Base-by-base conservation (phyloP, 2,888 invertebrate genomes). In the Metallyticus violacea region DNA sequence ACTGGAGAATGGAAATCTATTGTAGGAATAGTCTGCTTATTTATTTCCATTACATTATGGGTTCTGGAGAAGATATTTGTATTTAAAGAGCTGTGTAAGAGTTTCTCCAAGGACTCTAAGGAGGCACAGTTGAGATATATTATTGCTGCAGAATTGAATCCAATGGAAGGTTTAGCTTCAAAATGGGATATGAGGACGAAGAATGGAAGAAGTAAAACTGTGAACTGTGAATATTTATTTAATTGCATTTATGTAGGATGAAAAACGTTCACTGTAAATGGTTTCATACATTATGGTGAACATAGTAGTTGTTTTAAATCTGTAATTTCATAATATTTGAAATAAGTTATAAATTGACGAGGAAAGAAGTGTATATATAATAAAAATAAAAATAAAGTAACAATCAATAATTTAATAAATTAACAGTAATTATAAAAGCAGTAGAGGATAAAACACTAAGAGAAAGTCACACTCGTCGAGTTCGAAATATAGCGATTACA, bases 111-210 rank as follows among this genome's bases (percentile, higher is more conserved):
- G n/a, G 97, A 97, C 89, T 92, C 92, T 88, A 95, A 95, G 91
- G 94, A 96, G 91, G 96, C 96, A 0, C 96, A 97, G 90, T 92
- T 98, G 89, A 94, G 96, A 91, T 94, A 96, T 85, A 96, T 97
- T 94, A 92, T 97, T 89, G 95, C 95, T 90, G 92, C 97, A 86
- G 94, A 96, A 90, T 92, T 95, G 25, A 96, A 97, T 91, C 97
- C 97, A 0, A 92, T 99, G 77, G 93, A 94, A 80, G 99, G 99
- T 0, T 91, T 97, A 27, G 91, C 96, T 26, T 96, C 97, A 89
- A 94, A 96, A 90, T 98, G 96, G 96, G 97, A 98, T 98, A 97
- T 91, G 96, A 97, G 90, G 96, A 96, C 92, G 95, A 96, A 91
- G 94, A 95, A 91, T 98, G 98, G 98, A 98, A 98, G 84, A 79